Base-by-base conservation (phyloP, 2,888 invertebrate species). In the Blomia tropicalis region DNA sequence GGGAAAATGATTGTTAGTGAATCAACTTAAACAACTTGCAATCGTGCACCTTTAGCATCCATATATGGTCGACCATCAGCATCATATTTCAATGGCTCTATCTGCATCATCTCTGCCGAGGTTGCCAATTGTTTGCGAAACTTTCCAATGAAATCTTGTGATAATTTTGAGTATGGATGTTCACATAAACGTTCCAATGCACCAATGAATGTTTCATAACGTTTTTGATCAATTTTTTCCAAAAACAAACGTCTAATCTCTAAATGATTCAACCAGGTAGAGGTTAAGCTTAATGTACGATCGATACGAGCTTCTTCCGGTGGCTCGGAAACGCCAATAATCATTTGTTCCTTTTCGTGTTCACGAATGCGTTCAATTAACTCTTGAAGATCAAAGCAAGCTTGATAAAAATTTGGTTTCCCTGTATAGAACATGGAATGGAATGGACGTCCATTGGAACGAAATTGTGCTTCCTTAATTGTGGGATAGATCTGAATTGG, bases 381-480 rank as follows among this genome's bases (percentile, higher is more conserved):
- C 44, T 62, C 62, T 29, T 43, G 41, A 25, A 83, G 79, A 71
- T 86, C 62, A 62, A 27, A 62, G 41, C 58, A 62, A n/a, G 62
- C 71, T 71, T 85, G 80, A 72, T 85, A 89, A 73, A 83, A 95
- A 72, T 87, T 85, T 0, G 92, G 85, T 71, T 80, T 83, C 47
- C 82, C 81, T 0, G 96, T 96, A 72, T 93, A 98, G 75, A 93
- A 98, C 67, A 96, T 77, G 65, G 81, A 82, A 75, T 95, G 89
- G 72, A 82, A 82, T 1, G 98, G 96, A 69, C 92, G 79, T 0
- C 98, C 98, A 67, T 82, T 81, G 71, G 82, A 81, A 75, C 90
- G 89, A 76, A 93, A 93, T 73, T 90, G 85, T 2, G 90, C 90
- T 44, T 83, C 74, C 76, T 89, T 90, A 63, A 81, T 79, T 41